These are phyloP conservation scores for Drosophila dunni DNA, from an alignment of 1,140 invertebrate genomes.

Conservation along the genomic window DNA sequence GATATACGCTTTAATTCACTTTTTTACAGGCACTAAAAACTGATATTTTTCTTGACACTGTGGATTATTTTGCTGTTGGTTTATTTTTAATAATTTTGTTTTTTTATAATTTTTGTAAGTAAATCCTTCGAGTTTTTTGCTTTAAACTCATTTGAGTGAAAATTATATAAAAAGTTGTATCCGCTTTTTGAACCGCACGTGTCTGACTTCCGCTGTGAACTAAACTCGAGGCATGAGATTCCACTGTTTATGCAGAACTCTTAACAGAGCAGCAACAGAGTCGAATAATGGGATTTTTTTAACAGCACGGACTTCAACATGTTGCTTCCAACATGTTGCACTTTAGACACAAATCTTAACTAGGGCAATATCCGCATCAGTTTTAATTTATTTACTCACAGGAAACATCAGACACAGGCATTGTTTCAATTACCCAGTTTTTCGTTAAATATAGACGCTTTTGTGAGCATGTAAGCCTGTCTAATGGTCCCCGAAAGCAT, in stretches of 20 bases:
- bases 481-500: conserved; percentile 12
- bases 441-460: conserved; percentile 24
- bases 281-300: conserved; percentile 13
- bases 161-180: neutral
- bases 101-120: neutral
- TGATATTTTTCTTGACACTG: neutral
- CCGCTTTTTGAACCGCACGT: conserved; percentile 16
- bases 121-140: neutral
- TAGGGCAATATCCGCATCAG: neutral
- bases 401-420: neutral
- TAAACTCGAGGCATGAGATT: conserved; percentile 12
- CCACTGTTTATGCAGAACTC: neutral
- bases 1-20: too few relatives aligned
- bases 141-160: too few relatives aligned
- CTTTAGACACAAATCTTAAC: neutral
- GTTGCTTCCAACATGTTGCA: conserved; percentile 34
- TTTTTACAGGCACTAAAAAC: neutral
- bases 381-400: conserved; percentile 4
- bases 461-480: conserved; percentile 14
- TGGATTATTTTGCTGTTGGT: neutral
- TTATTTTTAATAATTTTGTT: neutral
- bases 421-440: conserved; percentile 23
- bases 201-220: conserved; percentile 32
- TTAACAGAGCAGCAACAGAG: neutral
- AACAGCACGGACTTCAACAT: neutral